phyloP scores from a whole-genome alignment of 2,797 vertebrate genomes.

The Forpus xanthops region DNA sequence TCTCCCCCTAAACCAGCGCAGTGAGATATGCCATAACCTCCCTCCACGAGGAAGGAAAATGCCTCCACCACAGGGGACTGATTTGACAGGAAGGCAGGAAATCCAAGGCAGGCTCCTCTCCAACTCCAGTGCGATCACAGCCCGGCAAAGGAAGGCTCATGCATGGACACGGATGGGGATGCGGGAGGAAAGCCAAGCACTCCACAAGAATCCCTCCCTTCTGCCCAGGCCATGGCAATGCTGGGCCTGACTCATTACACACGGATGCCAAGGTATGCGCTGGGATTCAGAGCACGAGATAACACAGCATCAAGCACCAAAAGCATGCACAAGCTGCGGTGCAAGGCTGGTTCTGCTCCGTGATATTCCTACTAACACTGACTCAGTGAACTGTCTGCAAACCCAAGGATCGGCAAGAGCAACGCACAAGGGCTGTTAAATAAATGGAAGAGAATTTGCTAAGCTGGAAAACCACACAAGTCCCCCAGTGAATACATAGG shows the following conservation, averaged over 20 bases:
- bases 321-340: not conserved
- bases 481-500: not conserved
- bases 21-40: not conserved
- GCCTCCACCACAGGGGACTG: conserved; percentile 45
- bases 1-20: not conserved
- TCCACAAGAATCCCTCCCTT: conserved; percentile 36
- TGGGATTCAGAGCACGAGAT: conserved; percentile 5
- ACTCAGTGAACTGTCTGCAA: not conserved
- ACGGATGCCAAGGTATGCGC: conserved; percentile 36
- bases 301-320: not conserved
- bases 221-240: conserved; percentile 14
- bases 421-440: not conserved
- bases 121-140: not conserved
- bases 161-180: conserved; percentile 26
- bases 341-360: not conserved
- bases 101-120: conserved; percentile 63
- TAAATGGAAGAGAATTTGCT: not conserved
- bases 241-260: conserved; percentile 58
- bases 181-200: not conserved
- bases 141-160: conserved; percentile 23
- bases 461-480: not conserved
- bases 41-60: conserved; percentile 43
- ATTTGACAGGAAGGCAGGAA: conserved; percentile 70
- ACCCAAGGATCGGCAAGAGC: not conserved
- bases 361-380: not conserved